A percentile compares a stretch with the other conserved stretches of the same genome.
Evolutionary conservation across 2,797 vertebrate genomes (phyloP).

Genomic region (Sebastes steindachneri): DNA sequence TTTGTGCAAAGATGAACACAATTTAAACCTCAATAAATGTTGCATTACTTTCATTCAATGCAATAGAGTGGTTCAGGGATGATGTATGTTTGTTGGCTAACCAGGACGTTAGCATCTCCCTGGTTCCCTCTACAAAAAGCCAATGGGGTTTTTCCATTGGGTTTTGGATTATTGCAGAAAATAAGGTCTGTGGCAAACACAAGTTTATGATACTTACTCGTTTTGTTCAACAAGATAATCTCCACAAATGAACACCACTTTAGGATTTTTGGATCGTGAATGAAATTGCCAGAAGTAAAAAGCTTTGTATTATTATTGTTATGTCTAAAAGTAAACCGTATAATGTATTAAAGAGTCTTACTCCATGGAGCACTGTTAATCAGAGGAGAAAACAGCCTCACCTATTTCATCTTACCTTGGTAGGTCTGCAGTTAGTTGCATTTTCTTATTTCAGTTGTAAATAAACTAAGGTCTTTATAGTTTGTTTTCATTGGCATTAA

Average conservation of each 20-base stretch:
- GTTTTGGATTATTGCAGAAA: too few species aligned
- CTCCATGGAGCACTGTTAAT: neutral
- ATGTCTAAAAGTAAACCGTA: neutral
- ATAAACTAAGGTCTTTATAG: neutral
- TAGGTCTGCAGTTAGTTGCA: neutral
- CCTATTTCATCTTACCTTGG: neutral
- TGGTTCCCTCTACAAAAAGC: too few species aligned
- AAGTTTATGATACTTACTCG: too few species aligned
- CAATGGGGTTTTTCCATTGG: too few species aligned
- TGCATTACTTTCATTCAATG: neutral
- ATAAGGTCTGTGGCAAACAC: too few species aligned
- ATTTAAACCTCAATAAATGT: neutral
- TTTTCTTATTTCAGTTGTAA: neutral
- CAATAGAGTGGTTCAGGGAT: neutral
- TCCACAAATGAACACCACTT: too few species aligned
- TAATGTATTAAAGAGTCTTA: neutral
- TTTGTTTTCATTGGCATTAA: neutral
- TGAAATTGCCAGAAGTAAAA: too few species aligned
- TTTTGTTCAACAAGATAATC: too few species aligned
- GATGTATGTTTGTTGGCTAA: accelerated
- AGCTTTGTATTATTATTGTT: neutral
- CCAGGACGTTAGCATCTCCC: too few species aligned
- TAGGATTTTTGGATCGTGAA: too few species aligned
- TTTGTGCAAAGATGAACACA: neutral
- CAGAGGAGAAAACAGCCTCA: too few species aligned